Evolutionary conservation across 2,113 vertebrate genomes (phyloP), one percentile per base, ranked within the genome.

Genomic region (Bos javanicus): DNA sequence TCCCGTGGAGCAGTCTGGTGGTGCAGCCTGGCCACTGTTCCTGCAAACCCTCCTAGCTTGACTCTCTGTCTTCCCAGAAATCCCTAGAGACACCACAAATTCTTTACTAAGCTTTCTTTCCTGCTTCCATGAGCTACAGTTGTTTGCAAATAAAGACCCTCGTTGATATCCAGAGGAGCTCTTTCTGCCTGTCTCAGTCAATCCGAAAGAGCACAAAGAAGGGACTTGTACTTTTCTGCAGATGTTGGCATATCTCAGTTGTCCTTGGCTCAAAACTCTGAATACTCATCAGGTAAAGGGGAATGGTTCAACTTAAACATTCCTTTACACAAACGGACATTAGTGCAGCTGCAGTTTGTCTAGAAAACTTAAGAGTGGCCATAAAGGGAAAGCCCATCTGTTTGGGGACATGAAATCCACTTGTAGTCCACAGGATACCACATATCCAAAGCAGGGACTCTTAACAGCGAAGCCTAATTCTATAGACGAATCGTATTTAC

Each of bases 321-420:
- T 95, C 92, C 96, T 97, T 94, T 97, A 80, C 95, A 97, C 96
- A 98, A 97, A 98, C 91, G 95, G 89, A 97, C 86, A 95, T 97
- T 97, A 97, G 90, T 50, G 7, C 96, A 98, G 97, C 95, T 98
- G 96, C 2, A 0, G 89, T 97, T 98, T 97, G 96, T 96, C 90
- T 97, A 78, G 97, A 71, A 97, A 97, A 97, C 89, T 93, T 93
- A 96, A 91, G 91, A 98, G 91, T 88, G 83, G 98, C 80, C 95
- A 97, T 98, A 97, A 98, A 98, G 91, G 97, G 95, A 97, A 96
- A 97, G 95, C 96, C 96, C 97, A 98, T 98, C 98, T 98, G 98
- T 97, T 95, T 97, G 89, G 98, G 97, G 95, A 98, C 98, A 97
- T 92, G 91, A 98, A 98, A 98, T 97, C 97, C 98, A 95, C 94